These are phyloP conservation scores for Dysmachus trigonus DNA, from an alignment of 2,888 invertebrate genomes.

Conservation along the genomic window DNA sequence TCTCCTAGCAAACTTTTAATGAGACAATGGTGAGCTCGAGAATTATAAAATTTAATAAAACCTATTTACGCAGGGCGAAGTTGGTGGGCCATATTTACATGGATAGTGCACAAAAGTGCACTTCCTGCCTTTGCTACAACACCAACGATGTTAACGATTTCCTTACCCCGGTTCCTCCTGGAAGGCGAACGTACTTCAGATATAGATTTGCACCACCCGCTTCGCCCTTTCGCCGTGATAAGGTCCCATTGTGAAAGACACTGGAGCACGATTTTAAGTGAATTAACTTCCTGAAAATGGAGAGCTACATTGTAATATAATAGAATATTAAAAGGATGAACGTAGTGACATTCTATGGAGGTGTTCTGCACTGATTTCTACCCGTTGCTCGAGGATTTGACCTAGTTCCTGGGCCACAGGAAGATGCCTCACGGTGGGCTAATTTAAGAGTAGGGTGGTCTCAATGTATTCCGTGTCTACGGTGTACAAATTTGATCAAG, in stretches of 20 bases:
- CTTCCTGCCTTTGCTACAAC: not conserved
- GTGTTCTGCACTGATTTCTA: not conserved
- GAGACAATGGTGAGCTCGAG: not conserved
- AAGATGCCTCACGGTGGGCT: not conserved
- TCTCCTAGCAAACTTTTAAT: not conserved
- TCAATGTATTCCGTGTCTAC: not conserved
- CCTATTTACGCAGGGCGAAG: not conserved
- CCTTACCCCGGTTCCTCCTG: not conserved
- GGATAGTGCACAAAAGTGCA: not conserved
- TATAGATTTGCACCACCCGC: not conserved
- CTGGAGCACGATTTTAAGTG: not conserved
- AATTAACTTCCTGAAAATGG: slow-evolving; percentile 22
- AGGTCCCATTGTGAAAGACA: not conserved
- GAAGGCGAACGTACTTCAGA: not conserved
- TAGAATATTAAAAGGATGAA: slow-evolving; percentile 26
- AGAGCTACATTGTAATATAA: not conserved
- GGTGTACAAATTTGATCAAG: not conserved
- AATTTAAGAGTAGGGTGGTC: not conserved
- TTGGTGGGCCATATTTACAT: not conserved
- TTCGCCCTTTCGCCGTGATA: not conserved
- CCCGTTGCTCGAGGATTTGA: not conserved
- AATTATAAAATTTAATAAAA: slow-evolving; percentile 7
- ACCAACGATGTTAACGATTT: not conserved
- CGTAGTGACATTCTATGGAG: not conserved
- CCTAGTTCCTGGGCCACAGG: not conserved